Percentiles rank a stretch among this genome's conserved stretches.
Conservation (phyloP, 2,797 vertebrate species). For the Anableps anableps region DNA sequence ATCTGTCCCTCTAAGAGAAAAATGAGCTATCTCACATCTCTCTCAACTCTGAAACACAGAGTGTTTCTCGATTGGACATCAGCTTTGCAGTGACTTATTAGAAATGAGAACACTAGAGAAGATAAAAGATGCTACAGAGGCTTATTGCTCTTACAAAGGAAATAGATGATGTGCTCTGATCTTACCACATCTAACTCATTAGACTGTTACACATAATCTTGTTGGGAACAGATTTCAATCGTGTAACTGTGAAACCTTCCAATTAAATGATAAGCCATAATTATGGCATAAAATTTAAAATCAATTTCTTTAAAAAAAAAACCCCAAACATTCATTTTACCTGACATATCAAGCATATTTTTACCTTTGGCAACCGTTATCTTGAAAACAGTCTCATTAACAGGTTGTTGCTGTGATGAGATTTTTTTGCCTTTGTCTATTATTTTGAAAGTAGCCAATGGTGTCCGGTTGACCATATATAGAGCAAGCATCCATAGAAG, state of each 20-base stretch:
- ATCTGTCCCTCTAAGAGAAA: neutral
- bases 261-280: neutral
- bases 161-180: neutral
- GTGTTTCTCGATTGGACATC: neutral
- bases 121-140: neutral
- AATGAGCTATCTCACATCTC: neutral
- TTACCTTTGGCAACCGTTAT: no score
- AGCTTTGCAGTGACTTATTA: neutral
- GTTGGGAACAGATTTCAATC: neutral
- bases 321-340: no score
- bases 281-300: no score
- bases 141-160: neutral
- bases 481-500: no score
- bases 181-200: neutral
- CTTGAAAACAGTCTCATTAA: no score
- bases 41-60: neutral
- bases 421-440: no score
- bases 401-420: no score
- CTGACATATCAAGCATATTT: no score
- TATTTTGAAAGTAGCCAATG: no score
- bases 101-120: neutral
- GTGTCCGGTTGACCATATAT: no score
- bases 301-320: no score
- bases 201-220: neutral
- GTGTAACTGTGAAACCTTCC: neutral